These are phyloP conservation scores for Alosa sapidissima DNA, from an alignment of 2,797 vertebrate genomes.

Conservation along the genomic window DNA sequence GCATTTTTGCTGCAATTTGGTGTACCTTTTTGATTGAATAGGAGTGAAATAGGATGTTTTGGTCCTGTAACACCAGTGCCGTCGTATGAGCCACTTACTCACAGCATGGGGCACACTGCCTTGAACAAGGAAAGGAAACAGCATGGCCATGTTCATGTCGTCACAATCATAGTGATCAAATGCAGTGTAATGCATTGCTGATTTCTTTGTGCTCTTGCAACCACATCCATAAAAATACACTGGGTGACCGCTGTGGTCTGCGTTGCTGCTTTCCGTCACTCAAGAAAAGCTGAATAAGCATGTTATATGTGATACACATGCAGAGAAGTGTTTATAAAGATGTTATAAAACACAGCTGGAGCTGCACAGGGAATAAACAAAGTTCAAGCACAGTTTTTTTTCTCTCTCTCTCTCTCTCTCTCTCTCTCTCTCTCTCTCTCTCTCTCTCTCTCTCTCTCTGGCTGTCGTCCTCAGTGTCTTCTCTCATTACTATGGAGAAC, in stretches of 20 bases:
- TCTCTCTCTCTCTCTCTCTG: constrained; percentile 26
- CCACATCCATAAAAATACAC: not conserved
- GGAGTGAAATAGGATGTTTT: not conserved
- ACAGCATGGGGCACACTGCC: not conserved
- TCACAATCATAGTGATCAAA: not conserved
- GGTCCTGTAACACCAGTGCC: not conserved
- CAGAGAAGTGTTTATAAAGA: not conserved
- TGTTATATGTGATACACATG: not conserved
- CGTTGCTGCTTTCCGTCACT: not conserved
- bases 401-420: constrained; percentile 27
- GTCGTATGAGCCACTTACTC: not conserved
- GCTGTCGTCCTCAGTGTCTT: constrained; percentile 22
- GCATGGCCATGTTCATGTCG: not conserved
- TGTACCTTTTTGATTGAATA: not conserved
- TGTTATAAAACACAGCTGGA: not conserved
- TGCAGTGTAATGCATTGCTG: too few relatives aligned
- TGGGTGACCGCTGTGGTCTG: not conserved
- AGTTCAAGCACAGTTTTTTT: not conserved
- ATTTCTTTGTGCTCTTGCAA: not conserved
- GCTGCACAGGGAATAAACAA: not conserved
- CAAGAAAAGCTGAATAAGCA: not conserved
- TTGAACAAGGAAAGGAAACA: not conserved
- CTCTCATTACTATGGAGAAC: constrained; percentile 1
- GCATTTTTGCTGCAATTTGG: not conserved
- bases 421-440: not conserved